Base-by-base conservation (phyloP, 92 coral and sea anemone genomes). In the Porites evermanni region DNA sequence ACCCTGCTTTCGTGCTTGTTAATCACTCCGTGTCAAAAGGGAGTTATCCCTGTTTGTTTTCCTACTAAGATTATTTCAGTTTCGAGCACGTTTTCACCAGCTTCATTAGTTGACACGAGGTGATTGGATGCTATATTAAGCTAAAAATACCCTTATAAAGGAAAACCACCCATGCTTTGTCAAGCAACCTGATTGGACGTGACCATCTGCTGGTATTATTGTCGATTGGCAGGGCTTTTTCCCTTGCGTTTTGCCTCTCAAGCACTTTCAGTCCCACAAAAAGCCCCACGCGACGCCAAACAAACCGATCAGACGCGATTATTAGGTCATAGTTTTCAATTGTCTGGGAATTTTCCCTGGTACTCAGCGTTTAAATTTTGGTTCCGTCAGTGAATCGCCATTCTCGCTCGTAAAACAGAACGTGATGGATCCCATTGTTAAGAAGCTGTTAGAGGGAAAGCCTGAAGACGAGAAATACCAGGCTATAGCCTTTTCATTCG, bases 401-500 rank as follows among this genome's bases (percentile, higher is more conserved):
- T 19, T 70, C 70, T 38, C 12, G 38, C 20, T 58, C 12, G 29
- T 19, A 7, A 19, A 38, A 7, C 38, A 21, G 44, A 73, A 63
- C 80, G 73, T 64, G n/a, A 83, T 83, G 87, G 80, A 83, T 74
- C 87, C 87, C 14, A 83, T 50, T 29, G 80, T 83, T n/a, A 73
- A 64, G 14, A 64, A 83, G 65, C 87, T 73, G 10, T 21, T 83
- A 18, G 80, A 83, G 7, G 87, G 87, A 24, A 83, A 73, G 12
- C 78, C 90, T 1, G 66, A 59, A 21, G 72, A 61, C 6, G 53
- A 61, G 58, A 86, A 67, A 54, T 76, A 58, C 50, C 67, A 32
- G 68, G 90, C 90, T n/a, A 85, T 74, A 21, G 93, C 88, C 0
- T 90, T 72, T 52, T 53, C 93, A 1, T 51, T 58, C 24, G 88